These are phyloP conservation scores for Pipistrellus pygmaeus DNA, from an alignment of 2,797 vertebrate species.

Conservation along the genomic window DNA sequence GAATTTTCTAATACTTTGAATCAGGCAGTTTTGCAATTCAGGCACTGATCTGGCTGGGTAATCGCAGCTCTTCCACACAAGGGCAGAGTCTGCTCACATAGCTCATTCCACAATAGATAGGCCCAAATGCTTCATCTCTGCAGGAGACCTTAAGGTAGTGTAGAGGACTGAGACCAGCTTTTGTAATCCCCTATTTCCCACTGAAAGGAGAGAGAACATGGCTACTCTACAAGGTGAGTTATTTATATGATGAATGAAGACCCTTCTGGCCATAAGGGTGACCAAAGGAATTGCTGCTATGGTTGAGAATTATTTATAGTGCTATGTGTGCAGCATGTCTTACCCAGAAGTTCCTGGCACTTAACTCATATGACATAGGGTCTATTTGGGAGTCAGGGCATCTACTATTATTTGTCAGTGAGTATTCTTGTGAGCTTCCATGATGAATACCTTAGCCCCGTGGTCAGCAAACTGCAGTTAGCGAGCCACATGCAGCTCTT, in stretches of 20 bases:
- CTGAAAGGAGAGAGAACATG: neutral
- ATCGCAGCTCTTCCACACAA: neutral
- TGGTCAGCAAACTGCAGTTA: no score
- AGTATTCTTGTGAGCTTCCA: neutral
- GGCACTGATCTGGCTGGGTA: neutral
- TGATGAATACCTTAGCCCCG: neutral
- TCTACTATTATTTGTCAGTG: neutral
- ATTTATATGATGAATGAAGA: constrained; percentile 24
- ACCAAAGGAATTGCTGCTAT: neutral
- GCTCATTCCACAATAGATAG: no score
- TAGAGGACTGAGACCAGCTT: neutral
- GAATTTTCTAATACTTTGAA: neutral
- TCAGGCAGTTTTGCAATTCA: neutral
- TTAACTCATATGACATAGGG: neutral
- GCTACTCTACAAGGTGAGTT: neutral
- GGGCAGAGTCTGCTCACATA: neutral
- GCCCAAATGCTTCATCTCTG: neutral
- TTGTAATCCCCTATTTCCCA: no score
- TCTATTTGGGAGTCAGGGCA: neutral
- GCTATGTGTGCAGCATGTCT: neutral
- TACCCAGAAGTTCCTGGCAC: neutral
- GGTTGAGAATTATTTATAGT: neutral
- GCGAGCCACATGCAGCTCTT: no score
- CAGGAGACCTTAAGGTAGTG: neutral
- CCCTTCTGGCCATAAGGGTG: neutral